Conservation (phyloP, 2,888 invertebrate genomes). For the Eristalis tenax region DNA sequence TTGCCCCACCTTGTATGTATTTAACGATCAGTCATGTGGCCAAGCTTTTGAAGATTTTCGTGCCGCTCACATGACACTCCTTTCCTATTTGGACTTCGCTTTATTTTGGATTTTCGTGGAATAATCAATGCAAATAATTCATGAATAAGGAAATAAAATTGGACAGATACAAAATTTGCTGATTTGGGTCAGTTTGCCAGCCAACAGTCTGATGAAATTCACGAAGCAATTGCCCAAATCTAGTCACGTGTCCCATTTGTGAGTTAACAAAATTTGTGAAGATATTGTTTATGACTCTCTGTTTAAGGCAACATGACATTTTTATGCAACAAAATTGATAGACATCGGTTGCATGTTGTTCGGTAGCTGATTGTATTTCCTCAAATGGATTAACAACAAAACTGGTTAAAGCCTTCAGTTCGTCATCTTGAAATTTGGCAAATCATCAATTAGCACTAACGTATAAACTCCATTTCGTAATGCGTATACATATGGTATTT, state of each 20-base stretch:
- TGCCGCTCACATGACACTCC: neutral
- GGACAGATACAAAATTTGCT: neutral
- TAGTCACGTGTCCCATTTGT: neutral
- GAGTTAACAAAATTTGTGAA: neutral
- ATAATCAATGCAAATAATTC: neutral
- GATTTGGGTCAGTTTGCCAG: neutral
- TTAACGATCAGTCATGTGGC: neutral
- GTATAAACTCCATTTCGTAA: too few relatives aligned
- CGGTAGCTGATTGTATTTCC: neutral
- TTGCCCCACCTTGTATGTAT: too few relatives aligned
- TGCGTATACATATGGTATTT: too few relatives aligned
- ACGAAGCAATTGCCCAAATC: neutral
- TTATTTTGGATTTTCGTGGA: neutral
- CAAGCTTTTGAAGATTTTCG: neutral
- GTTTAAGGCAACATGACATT: neutral
- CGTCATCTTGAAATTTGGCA: neutral
- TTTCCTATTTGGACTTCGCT: neutral
- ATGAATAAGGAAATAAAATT: neutral
- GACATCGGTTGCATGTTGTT: neutral
- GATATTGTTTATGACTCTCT: neutral
- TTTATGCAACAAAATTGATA: neutral
- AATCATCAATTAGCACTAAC: too few relatives aligned
- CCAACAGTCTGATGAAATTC: neutral
- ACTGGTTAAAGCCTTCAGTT: neutral
- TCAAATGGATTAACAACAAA: neutral